Evolutionary conservation across 1,140 invertebrate genomes (phyloP), one percentile per base, ranked within the genome.

Genomic region (Dinoponera quadriceps): DNA sequence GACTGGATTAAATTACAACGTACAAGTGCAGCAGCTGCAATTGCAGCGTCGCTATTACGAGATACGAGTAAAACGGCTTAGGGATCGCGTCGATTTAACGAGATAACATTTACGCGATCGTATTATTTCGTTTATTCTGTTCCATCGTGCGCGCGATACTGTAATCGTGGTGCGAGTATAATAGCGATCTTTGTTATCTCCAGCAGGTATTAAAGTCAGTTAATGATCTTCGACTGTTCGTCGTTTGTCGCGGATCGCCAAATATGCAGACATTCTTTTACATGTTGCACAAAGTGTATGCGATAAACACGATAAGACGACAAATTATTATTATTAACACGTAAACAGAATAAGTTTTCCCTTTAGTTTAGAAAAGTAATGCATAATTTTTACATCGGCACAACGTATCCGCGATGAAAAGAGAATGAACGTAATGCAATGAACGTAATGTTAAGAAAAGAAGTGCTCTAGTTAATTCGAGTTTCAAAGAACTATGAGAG

Each of bases 41-140:
- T 14, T 66, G 49, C 49, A 66, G 13, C 14, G n/a, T 18, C 20
- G 20, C 51, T 80, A 57, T 51, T 69, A 27, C 29, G 20, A n/a
- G 25, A 65, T 51, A 65, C 18, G 60, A 55, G 2, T 18, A 55
- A 55, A 77, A 77, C 5, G 33, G 22, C 18, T 78, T 78, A 44
- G 29, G 13, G 51, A 69, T 78, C 18, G 51, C 48, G 25, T 55
- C 63, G 22, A 78, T 69, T 78, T 78, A 78, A 69, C 63, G 51
- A 78, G 75, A 57, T 68, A 68, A 78, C 51, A 55, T 78, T 78
- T 69, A 78, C 69, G 25, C 33, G 18, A 78, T 44, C 49, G 13
- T 16, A 5, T 68, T 78, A 25, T 44, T 78, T 57, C 75, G 48
- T 69, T 78, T 57, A 78, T 25, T 55, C 44, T 16, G 63, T 38